These are phyloP conservation scores for Aphaenogaster floridana DNA, from an alignment of 1,140 invertebrate genomes.

Conservation along the genomic window DNA sequence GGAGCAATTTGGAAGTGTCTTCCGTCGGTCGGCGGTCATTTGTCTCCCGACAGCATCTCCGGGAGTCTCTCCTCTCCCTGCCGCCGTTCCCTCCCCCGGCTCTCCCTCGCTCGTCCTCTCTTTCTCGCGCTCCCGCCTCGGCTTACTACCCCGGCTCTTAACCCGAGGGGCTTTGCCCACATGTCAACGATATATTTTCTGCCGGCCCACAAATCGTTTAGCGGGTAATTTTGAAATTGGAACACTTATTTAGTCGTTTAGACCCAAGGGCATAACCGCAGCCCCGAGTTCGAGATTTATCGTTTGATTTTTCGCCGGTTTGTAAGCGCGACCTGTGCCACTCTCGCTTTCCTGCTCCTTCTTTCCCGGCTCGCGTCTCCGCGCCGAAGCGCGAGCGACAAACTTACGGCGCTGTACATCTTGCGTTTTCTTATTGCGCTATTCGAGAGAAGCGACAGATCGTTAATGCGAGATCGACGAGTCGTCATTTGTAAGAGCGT, in stretches of 20 bases:
- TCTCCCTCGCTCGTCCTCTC: conserved; percentile 64
- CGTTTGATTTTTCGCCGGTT: conserved; percentile 75
- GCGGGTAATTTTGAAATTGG: conserved; percentile 86
- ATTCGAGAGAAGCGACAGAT: conserved; percentile 28
- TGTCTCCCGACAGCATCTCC: conserved; percentile 78
- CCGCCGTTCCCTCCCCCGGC: conserved; percentile 62
- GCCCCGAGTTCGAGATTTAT: conserved; percentile 69
- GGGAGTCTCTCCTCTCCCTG: conserved; percentile 71
- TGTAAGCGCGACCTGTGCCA: conserved; percentile 63
- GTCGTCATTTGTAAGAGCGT: conserved; percentile 26
- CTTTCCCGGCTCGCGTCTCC: not conserved
- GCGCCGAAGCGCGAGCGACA: conserved; percentile 30
- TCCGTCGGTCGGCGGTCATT: conserved; percentile 78
- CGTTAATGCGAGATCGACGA: conserved; percentile 56
- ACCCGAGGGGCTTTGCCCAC: conserved; percentile 81
- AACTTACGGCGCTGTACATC: conserved; percentile 44
- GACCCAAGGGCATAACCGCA: conserved; percentile 81
- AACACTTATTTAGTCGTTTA: conserved; percentile 87
- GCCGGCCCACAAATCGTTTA: conserved; percentile 86
- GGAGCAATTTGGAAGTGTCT: conserved; percentile 79
- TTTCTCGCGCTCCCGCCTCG: conserved; percentile 25
- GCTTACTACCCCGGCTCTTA: conserved; percentile 55
- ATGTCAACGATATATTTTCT: conserved; percentile 87
- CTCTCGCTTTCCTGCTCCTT: conserved; percentile 42
- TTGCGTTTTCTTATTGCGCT: conserved; percentile 28